These are phyloP conservation scores for Cerastoderma edule DNA, from an alignment of 2,888 invertebrate species.

Conservation along the genomic window DNA sequence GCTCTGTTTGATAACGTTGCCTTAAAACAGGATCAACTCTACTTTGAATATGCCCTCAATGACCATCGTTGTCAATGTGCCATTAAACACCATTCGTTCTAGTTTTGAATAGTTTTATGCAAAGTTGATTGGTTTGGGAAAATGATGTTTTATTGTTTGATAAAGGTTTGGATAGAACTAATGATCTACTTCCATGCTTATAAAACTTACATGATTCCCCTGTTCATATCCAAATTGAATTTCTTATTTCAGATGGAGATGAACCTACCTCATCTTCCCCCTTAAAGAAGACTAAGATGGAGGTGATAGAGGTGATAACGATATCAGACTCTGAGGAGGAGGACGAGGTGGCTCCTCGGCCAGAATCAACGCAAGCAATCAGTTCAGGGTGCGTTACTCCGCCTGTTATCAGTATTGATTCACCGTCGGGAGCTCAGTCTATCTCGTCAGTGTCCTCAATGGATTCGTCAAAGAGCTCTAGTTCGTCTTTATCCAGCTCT, in stretches of 20 bases:
- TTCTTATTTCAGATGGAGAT: constrained; percentile 35
- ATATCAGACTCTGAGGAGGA: constrained; percentile 79
- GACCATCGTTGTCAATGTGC: too few species aligned
- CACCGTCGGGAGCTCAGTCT: constrained; percentile 56
- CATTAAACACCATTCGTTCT: too few species aligned
- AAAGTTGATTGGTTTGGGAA: too few species aligned
- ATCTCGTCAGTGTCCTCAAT: constrained; percentile 55
- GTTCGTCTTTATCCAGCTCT: constrained; percentile 50
- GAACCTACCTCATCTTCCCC: constrained; percentile 50
- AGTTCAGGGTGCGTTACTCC: constrained; percentile 74
- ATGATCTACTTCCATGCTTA: too few species aligned
- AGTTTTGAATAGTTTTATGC: too few species aligned
- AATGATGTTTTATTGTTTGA: too few species aligned
- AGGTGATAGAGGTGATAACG: constrained; percentile 80
- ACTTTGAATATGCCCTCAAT: too few species aligned
- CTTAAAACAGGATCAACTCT: too few species aligned
- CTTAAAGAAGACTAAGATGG: constrained; percentile 68
- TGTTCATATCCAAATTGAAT: too few species aligned
- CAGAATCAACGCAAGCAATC: constrained; percentile 51
- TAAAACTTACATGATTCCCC: too few species aligned
- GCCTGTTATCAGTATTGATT: constrained; percentile 72
- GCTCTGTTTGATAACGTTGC: too few species aligned
- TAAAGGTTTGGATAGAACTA: too few species aligned
- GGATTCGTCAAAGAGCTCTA: constrained; percentile 58
- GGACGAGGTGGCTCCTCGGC: constrained; percentile 60